Percentiles rank a stretch among this genome's conserved stretches.
These are phyloP conservation scores for Hapalemur alaotrensis DNA, from an alignment of 2,797 vertebrate species.

Conservation along the genomic window DNA sequence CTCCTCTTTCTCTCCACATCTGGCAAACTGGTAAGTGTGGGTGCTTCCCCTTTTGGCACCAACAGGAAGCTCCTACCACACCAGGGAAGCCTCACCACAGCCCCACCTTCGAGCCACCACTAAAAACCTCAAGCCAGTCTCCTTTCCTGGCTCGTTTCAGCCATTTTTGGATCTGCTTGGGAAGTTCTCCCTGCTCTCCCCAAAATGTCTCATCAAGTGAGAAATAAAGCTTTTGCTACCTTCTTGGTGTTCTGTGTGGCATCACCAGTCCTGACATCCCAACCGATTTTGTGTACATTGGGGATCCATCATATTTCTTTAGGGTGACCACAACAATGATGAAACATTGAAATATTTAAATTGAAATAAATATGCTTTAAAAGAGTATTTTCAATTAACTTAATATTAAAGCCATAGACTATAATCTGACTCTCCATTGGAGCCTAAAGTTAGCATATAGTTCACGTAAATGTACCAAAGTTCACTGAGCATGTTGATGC, in stretches of 20 bases:
- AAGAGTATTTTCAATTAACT: neutral
- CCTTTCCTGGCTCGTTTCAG: neutral
- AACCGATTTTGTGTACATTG: neutral
- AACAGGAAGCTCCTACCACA: neutral
- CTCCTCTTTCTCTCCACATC: neutral
- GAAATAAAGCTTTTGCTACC: neutral
- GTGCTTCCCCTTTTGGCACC: neutral
- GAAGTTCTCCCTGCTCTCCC: too few relatives aligned
- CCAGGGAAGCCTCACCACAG: neutral
- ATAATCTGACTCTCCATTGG: neutral
- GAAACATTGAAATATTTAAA: neutral
- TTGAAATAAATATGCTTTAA: neutral
- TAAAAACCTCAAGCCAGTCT: neutral
- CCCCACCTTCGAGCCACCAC: rapidly evolving
- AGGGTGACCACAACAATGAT: neutral
- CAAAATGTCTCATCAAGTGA: neutral
- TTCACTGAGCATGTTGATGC: neutral
- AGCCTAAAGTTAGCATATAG: neutral
- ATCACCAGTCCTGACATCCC: neutral
- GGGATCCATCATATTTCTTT: neutral
- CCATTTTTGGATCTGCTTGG: neutral
- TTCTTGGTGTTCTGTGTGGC: neutral
- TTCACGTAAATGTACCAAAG: neutral
- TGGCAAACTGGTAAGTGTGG: neutral
- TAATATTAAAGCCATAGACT: neutral